Conservation (phyloP, 1,140 invertebrate genomes). For the Heliconius hermathena region DNA sequence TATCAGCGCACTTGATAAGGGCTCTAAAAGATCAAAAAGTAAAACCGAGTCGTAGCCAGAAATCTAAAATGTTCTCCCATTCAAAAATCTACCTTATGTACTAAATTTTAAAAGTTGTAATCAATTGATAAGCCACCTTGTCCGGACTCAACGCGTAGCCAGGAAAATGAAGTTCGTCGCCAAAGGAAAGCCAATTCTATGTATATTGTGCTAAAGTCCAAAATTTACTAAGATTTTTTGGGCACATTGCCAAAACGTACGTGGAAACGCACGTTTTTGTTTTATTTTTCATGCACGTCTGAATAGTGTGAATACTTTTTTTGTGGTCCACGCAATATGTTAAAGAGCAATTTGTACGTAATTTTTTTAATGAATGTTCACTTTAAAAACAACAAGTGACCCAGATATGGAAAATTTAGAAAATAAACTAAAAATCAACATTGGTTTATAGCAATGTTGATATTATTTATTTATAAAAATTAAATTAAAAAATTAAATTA, state of each 20-base stretch:
- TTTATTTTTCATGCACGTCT: constrained; percentile 58
- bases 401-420: constrained; percentile 1
- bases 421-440: too few species aligned
- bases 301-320: constrained; percentile 48
- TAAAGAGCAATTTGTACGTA: constrained; percentile 34
- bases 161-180: constrained; percentile 15
- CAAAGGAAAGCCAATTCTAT: constrained; percentile 33
- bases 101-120: background rate
- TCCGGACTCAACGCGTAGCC: constrained; percentile 22
- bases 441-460: too few species aligned
- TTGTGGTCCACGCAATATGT: constrained; percentile 36
- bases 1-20: constrained; percentile 22
- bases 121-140: background rate
- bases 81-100: background rate
- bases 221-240: constrained; percentile 33
- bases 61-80: background rate
- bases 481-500: too few species aligned
- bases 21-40: constrained; percentile 18
- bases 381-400: constrained; percentile 15
- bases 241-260: constrained; percentile 54
- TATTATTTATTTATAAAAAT: too few species aligned
- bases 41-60: constrained; percentile 14
- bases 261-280: constrained; percentile 57
- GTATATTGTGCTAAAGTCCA: constrained; percentile 12
- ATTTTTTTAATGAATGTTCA: constrained; percentile 29